A percentile compares a stretch with the other conserved stretches of the same genome.
Conservation (phyloP, 2,888 invertebrate genomes). For the Lepas anatifera region DNA sequence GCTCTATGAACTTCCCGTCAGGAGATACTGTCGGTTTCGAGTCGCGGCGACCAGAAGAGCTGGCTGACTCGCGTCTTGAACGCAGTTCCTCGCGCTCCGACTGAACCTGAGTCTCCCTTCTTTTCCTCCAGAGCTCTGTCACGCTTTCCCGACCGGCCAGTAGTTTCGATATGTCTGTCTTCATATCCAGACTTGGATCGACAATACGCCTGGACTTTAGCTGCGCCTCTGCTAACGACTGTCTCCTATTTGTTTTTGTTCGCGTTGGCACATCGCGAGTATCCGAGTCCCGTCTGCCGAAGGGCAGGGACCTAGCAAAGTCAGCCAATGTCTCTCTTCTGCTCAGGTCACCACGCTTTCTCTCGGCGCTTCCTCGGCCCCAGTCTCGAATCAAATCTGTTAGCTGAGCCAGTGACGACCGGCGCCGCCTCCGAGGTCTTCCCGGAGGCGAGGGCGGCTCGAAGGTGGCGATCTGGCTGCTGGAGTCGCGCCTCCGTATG, state of each 20-base stretch:
- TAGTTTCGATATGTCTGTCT: constrained; percentile 23
- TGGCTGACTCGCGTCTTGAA: constrained; percentile 23
- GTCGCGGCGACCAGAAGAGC: constrained; percentile 20
- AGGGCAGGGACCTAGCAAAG: constrained; percentile 65
- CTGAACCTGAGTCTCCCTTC: constrained; percentile 23
- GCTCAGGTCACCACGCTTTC: constrained; percentile 40
- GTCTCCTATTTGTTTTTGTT: constrained; percentile 15
- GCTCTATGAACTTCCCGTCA: constrained; percentile 25
- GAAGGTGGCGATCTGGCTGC: constrained; percentile 74
- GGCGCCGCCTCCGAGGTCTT: constrained; percentile 47
- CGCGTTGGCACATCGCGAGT: constrained; percentile 23
- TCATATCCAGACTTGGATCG: constrained; percentile 23
- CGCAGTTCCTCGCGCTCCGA: constrained; percentile 22
- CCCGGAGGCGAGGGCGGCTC: constrained; percentile 50
- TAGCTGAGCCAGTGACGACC: constrained; percentile 74
- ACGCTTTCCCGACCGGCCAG: constrained; percentile 24
- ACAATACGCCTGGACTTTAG: constrained; percentile 19
- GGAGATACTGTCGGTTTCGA: constrained; percentile 28
- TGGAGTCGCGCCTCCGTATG: constrained; percentile 57
- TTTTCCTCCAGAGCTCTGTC: constrained; percentile 21
- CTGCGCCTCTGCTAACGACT: constrained; percentile 22
- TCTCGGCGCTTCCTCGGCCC: constrained; percentile 42
- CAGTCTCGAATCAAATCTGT: constrained; percentile 79
- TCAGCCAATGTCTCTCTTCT: constrained; percentile 79
- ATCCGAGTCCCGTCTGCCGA: constrained; percentile 22